These are phyloP conservation scores for Pseudococcus jackbeardsleyi DNA, from an alignment of 2,888 invertebrate genomes.

Conservation along the genomic window DNA sequence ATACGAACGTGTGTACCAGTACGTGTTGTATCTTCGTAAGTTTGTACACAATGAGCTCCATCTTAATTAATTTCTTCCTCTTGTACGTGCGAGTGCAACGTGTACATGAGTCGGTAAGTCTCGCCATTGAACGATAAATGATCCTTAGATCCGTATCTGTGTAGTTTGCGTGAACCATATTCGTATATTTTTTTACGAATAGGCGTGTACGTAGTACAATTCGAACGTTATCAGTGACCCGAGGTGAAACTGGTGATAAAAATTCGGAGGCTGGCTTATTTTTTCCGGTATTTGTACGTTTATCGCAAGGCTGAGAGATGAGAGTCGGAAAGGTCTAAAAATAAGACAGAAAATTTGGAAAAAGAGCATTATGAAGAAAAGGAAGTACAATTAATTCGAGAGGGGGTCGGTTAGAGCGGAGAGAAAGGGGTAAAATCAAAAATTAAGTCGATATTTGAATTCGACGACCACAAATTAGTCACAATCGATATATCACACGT, in stretches of 20 bases:
- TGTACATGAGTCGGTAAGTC: background rate
- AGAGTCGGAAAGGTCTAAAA: no score
- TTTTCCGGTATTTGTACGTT: background rate
- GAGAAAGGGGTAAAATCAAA: no score
- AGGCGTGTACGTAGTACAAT: background rate
- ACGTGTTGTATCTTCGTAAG: background rate
- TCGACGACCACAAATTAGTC: no score
- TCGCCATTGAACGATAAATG: background rate
- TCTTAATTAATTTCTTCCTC: constrained; percentile 28
- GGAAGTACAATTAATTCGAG: no score
- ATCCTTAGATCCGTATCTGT: background rate
- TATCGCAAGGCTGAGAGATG: background rate
- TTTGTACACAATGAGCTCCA: background rate
- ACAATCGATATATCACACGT: no score
- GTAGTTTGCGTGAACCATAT: background rate
- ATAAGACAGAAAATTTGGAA: no score
- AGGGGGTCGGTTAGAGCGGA: no score
- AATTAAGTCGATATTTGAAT: no score
- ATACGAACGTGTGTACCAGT: background rate
- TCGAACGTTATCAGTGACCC: background rate
- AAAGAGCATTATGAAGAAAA: no score
- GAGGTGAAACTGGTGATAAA: background rate
- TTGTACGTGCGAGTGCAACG: constrained; percentile 1
- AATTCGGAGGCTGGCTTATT: background rate
- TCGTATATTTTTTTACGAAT: background rate